phyloP scores from a whole-genome alignment of 2,888 invertebrate species.

The Pinctada fucata region DNA sequence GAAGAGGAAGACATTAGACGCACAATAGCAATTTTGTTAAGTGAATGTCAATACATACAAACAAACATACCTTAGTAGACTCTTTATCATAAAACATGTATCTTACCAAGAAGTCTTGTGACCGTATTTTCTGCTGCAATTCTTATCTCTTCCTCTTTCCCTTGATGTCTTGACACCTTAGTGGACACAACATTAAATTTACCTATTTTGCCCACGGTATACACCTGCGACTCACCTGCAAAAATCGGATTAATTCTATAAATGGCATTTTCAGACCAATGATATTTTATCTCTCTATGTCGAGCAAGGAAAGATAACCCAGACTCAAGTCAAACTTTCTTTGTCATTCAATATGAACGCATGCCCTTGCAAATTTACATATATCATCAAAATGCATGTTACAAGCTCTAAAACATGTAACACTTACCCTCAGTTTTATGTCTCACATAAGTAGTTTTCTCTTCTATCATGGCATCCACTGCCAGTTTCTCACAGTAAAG shows the following conservation, averaged over 20 bases:
- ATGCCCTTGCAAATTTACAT: no score
- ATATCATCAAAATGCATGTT: no score
- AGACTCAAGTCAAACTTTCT: no score
- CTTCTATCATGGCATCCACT: slow-evolving; percentile 98
- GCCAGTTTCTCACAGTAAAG: slow-evolving; percentile 98
- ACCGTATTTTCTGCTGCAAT: slow-evolving; percentile 98
- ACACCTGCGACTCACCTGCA: slow-evolving; percentile 96
- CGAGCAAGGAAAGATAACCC: no score
- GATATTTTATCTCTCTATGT: no score
- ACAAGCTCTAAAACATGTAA: no score
- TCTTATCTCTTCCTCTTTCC: slow-evolving; percentile 85
- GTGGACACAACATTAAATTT: slow-evolving; percentile 97
- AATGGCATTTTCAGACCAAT: background rate
- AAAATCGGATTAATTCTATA: background rate
- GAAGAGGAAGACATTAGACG: background rate
- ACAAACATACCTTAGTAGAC: slow-evolving; percentile 65
- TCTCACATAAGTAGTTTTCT: slow-evolving; percentile 96
- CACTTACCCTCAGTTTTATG: slow-evolving; percentile 94
- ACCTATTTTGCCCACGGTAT: slow-evolving; percentile 97
- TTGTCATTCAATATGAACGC: no score
- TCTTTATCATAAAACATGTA: background rate
- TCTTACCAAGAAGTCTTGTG: slow-evolving; percentile 88
- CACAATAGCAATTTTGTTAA: no score
- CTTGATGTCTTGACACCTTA: slow-evolving; percentile 89
- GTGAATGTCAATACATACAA: no score